Conservation (phyloP, 2,888 invertebrate species). For the Athripsodes cinereus region DNA sequence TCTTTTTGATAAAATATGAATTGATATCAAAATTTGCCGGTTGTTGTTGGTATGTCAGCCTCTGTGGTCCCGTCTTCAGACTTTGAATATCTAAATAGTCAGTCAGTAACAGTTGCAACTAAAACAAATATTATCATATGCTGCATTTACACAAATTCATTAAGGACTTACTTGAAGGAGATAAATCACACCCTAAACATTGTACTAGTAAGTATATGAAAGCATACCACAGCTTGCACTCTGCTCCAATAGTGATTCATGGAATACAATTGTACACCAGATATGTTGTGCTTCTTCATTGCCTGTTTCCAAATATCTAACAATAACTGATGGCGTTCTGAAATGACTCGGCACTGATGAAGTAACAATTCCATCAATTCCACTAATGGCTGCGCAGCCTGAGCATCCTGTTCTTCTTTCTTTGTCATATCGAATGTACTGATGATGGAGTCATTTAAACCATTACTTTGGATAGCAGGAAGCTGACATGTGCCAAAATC, state of each 20-base stretch:
- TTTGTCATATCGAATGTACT: conserved; percentile 17
- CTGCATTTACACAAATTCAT: too few relatives aligned
- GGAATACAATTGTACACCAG: conserved; percentile 53
- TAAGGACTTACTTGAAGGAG: too few relatives aligned
- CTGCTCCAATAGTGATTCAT: conserved; percentile 83
- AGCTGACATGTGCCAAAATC: conserved; percentile 48
- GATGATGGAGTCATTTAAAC: conserved; percentile 10
- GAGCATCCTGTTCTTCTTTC: conserved; percentile 26
- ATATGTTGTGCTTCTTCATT: conserved; percentile 51
- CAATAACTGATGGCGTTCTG: conserved; percentile 67
- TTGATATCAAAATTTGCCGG: conserved; percentile 49
- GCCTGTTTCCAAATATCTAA: conserved; percentile 59
- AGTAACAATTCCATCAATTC: conserved; percentile 70
- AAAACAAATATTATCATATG: conserved; percentile 30
- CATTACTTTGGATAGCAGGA: conserved; percentile 29
- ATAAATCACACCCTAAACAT: too few relatives aligned
- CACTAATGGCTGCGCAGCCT: conserved; percentile 41
- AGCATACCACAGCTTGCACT: conserved; percentile 78
- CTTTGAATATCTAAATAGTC: conserved; percentile 87
- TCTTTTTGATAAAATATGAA: conserved; percentile 45
- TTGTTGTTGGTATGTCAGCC: conserved; percentile 36
- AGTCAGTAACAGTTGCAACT: conserved; percentile 77
- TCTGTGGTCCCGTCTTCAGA: conserved; percentile 57
- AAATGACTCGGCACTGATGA: conserved; percentile 76
- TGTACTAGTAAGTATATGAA: too few relatives aligned